Evolutionary conservation across 64 coral and sea anemone species (phyloP).

Genomic region (Platygyra sinensis): DNA sequence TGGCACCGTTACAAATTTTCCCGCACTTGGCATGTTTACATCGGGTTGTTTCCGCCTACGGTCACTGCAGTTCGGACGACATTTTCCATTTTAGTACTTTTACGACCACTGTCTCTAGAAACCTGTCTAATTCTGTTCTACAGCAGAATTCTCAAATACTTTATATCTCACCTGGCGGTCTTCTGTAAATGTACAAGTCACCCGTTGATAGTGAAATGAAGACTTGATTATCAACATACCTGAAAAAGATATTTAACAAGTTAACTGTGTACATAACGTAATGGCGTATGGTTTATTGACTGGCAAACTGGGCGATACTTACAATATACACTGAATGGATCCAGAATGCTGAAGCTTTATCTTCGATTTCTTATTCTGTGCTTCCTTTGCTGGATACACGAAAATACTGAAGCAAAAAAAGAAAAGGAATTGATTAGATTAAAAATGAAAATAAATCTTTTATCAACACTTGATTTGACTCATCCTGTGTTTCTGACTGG

Average conservation of each 20-base stretch:
- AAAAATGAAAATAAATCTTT: neutral
- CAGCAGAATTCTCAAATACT: neutral
- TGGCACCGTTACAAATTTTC: neutral
- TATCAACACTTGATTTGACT: no score
- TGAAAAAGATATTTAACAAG: constrained; percentile 11
- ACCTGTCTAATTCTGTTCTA: no score
- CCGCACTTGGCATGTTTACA: neutral
- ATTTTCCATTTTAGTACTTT: no score
- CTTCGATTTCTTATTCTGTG: constrained; percentile 84
- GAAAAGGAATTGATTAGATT: neutral
- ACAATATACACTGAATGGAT: constrained; percentile 90
- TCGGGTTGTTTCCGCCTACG: no score
- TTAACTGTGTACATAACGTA: neutral
- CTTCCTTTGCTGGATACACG: constrained; percentile 82
- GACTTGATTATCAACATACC: constrained; percentile 98
- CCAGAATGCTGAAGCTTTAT: constrained; percentile 86
- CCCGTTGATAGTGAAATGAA: constrained; percentile 92
- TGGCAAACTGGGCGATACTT: constrained; percentile 37
- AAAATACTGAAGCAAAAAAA: constrained; percentile 67
- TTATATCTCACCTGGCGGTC: constrained; percentile 73
- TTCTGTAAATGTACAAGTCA: constrained; percentile 82
- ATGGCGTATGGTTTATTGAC: neutral
- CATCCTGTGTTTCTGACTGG: no score
- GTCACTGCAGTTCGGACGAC: no score
- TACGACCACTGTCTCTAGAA: no score